These are phyloP conservation scores for Belgica antarctica DNA, from an alignment of 2,888 invertebrate species.

Conservation along the genomic window DNA sequence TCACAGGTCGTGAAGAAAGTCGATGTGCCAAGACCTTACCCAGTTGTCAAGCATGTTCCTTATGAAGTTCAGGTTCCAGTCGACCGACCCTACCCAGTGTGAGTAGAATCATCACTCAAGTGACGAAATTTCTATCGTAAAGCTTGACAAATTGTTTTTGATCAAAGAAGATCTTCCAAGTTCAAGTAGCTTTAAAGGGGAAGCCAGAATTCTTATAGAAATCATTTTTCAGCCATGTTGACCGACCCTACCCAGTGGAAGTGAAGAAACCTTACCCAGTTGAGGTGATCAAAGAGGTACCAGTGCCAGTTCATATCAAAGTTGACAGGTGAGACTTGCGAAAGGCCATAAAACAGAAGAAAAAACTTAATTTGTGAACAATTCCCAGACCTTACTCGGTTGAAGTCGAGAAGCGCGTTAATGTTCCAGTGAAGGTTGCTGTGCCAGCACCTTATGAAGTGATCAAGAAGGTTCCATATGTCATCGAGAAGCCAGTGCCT, in stretches of 20 bases:
- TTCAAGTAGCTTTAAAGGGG: not conserved
- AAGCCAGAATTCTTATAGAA: conserved; percentile 58
- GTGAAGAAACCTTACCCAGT: conserved; percentile 60
- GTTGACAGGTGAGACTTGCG: conserved; percentile 56
- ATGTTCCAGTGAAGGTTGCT: conserved; percentile 66
- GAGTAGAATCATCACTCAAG: conserved; percentile 60
- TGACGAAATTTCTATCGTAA: conserved; percentile 50
- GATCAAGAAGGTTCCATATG: conserved; percentile 57
- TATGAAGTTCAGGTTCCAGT: conserved; percentile 69
- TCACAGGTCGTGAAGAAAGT: conserved; percentile 68
- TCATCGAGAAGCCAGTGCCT: conserved; percentile 65
- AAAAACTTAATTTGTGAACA: conserved; percentile 67
- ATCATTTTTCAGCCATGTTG: conserved; percentile 55
- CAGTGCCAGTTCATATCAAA: conserved; percentile 61
- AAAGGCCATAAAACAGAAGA: conserved; percentile 53
- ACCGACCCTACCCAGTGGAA: conserved; percentile 62
- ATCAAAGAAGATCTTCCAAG: not conserved
- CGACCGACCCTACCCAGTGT: conserved; percentile 67
- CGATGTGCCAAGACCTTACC: conserved; percentile 69
- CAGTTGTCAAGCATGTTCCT: conserved; percentile 70
- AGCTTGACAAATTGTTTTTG: conserved; percentile 60
- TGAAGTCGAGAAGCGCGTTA: conserved; percentile 64
- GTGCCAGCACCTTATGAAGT: conserved; percentile 65
- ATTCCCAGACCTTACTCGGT: conserved; percentile 66
- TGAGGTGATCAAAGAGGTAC: conserved; percentile 62